These are phyloP conservation scores for Tenthredo distinguenda DNA, from an alignment of 2,888 invertebrate genomes.

Conservation along the genomic window DNA sequence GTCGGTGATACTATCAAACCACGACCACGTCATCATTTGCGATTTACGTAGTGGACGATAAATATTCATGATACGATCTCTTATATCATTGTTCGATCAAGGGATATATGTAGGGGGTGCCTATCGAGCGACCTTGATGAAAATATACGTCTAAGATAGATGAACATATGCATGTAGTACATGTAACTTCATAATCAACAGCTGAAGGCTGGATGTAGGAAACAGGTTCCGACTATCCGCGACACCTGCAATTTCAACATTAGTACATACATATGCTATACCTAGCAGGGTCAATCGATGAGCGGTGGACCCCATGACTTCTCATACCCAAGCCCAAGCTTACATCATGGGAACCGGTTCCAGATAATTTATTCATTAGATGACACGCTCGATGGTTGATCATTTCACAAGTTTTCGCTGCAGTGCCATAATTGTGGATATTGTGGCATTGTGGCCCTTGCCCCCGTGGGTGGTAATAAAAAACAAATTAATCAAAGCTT, in stretches of 20 bases:
- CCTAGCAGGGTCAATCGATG: slow-evolving; percentile 42
- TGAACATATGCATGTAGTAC: neutral
- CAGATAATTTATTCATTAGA: slow-evolving; percentile 13
- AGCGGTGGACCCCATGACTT: slow-evolving; percentile 28
- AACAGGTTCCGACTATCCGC: slow-evolving; percentile 21
- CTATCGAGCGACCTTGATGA: neutral
- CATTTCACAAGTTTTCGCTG: slow-evolving; percentile 27
- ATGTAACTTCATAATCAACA: neutral
- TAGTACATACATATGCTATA: slow-evolving; percentile 6
- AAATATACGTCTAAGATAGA: neutral
- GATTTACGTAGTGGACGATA: neutral
- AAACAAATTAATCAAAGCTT: neutral
- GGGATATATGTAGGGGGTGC: neutral
- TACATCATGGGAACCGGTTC: slow-evolving; percentile 35
- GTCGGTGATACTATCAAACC: neutral
- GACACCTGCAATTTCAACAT: slow-evolving; percentile 32
- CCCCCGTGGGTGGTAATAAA: neutral
- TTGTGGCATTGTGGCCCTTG: neutral
- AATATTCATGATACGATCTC: neutral
- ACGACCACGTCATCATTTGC: neutral
- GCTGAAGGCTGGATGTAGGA: slow-evolving; percentile 14
- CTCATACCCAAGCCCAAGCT: slow-evolving; percentile 5
- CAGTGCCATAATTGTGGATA: neutral
- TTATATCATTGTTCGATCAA: neutral
- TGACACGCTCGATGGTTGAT: slow-evolving; percentile 29